Evolutionary conservation across 2,797 vertebrate species (phyloP).

Genomic region (Lepus townsendii): DNA sequence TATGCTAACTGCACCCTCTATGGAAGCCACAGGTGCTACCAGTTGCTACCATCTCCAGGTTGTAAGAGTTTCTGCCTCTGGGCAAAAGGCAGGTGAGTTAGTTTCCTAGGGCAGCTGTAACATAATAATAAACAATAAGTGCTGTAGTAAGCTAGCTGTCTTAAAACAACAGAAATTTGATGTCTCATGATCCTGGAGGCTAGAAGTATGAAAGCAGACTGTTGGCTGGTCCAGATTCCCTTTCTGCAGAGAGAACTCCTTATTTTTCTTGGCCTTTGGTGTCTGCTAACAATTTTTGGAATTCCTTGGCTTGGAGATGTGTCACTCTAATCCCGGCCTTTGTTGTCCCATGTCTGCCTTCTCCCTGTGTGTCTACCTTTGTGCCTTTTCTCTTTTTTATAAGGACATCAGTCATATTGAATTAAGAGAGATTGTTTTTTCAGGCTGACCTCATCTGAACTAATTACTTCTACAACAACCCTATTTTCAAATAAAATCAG

Average conservation of each 20-base stretch:
- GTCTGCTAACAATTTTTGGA: background rate
- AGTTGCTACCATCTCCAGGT: background rate
- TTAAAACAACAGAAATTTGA: background rate
- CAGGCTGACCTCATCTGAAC: background rate
- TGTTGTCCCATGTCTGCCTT: background rate
- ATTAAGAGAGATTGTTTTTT: background rate
- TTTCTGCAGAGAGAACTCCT: background rate
- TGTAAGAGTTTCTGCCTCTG: background rate
- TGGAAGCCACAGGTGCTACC: background rate
- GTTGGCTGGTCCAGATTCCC: background rate
- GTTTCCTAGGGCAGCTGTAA: background rate
- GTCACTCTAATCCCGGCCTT: background rate
- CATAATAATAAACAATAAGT: background rate
- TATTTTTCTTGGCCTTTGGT: background rate
- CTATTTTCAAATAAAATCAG: slow-evolving; percentile 16
- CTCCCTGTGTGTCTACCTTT: background rate
- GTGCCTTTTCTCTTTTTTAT: background rate
- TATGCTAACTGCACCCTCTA: background rate
- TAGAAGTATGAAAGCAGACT: background rate
- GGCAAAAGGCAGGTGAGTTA: background rate
- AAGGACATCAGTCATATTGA: background rate
- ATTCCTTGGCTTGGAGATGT: background rate
- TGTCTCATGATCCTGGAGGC: background rate
- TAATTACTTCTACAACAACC: background rate
- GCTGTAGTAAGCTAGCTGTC: background rate